Percentiles rank a stretch among this genome's conserved stretches.
Conservation (phyloP, 1,140 invertebrate genomes). For the Spodoptera litura region DNA sequence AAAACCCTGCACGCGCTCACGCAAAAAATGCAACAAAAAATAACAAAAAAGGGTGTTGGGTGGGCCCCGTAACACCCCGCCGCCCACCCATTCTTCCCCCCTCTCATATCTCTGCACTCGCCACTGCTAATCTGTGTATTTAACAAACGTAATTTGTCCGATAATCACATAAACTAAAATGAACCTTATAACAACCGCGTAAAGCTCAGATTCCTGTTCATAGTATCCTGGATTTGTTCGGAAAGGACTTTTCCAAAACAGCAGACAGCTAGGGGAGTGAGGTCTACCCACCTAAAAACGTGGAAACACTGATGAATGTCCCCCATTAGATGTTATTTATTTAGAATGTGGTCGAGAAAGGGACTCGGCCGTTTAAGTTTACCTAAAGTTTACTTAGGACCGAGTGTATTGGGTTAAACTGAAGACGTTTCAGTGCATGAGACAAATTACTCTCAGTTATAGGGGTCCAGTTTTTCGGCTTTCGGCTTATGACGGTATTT, state of each 20-base stretch:
- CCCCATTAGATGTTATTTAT: conserved; percentile 87
- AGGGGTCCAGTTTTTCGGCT: conserved; percentile 81
- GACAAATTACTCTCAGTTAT: conserved; percentile 81
- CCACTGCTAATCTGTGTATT: conserved; percentile 80
- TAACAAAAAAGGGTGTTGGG: conserved; percentile 70
- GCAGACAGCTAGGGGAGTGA: conserved; percentile 74
- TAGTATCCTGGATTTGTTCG: conserved; percentile 55
- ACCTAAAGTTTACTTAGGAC: conserved; percentile 84
- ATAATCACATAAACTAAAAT: conserved; percentile 49
- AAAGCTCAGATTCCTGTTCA: conserved; percentile 51
- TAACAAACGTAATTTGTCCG: conserved; percentile 77
- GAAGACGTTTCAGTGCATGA: conserved; percentile 72
- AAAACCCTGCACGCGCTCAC: conserved; percentile 69
- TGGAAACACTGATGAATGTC: conserved; percentile 86
- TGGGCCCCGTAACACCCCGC: conserved; percentile 64
- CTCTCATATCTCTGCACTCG: conserved; percentile 80
- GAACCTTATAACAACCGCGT: conserved; percentile 51
- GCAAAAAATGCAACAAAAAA: conserved; percentile 83
- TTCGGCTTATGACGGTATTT: conserved; percentile 75
- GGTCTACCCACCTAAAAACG: conserved; percentile 78
- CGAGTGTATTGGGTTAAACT: conserved; percentile 81
- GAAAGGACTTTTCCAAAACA: conserved; percentile 71
- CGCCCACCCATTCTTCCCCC: conserved; percentile 62
- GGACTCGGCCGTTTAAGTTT: conserved; percentile 79
- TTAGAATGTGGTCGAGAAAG: conserved; percentile 85